These are phyloP conservation scores for Melanerpes formicivorus DNA, from an alignment of 2,113 vertebrate species.

Conservation along the genomic window DNA sequence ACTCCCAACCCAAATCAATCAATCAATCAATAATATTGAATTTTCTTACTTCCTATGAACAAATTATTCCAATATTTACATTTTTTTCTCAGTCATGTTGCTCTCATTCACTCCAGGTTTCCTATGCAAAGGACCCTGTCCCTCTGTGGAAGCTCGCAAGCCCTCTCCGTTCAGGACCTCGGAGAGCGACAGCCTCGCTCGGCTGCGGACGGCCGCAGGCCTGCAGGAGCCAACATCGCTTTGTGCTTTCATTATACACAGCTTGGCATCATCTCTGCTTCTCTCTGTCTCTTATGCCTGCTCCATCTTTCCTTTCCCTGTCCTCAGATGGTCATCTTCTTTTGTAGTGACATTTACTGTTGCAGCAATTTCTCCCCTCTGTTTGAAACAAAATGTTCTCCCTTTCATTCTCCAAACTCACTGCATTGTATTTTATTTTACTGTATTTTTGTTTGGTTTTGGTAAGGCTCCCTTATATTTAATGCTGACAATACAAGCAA, in stretches of 20 bases:
- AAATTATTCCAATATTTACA: background rate
- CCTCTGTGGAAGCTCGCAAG: accelerated
- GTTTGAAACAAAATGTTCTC: background rate
- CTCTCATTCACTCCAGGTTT: background rate
- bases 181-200: slow-evolving; percentile 32
- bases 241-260: accelerated
- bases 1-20: background rate
- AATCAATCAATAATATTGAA: too few species aligned
- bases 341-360: background rate
- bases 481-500: background rate
- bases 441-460: too few species aligned
- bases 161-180: background rate
- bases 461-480: background rate
- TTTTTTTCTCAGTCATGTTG: too few species aligned
- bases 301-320: background rate
- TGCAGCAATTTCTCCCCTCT: background rate
- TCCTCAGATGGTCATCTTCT: background rate
- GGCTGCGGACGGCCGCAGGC: background rate
- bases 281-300: accelerated
- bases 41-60: accelerated
- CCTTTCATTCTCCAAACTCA: background rate
- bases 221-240: accelerated
- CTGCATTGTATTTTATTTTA: too few species aligned
- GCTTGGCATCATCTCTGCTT: accelerated
- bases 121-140: accelerated